Evolutionary conservation across 2,797 vertebrate genomes (phyloP).

Genomic region (Hydrolagus colliei): DNA sequence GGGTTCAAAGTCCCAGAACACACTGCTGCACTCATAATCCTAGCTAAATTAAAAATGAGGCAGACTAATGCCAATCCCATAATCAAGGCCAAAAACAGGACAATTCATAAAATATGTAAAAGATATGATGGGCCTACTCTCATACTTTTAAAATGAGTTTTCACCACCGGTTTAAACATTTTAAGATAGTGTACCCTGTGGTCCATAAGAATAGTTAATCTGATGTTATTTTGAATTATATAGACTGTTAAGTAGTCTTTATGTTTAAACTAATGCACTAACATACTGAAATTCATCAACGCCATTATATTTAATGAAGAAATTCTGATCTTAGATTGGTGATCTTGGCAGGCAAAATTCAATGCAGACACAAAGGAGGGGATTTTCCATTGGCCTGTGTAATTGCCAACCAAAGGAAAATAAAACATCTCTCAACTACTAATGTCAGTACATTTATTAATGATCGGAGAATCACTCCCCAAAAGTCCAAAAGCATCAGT

Average conservation of each 20-base stretch:
- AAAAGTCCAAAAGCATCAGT: too few species aligned
- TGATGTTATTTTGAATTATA: neutral
- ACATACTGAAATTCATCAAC: neutral
- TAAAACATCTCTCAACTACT: too few species aligned
- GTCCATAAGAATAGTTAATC: neutral
- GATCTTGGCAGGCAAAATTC: neutral
- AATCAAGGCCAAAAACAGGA: slow-evolving; percentile 18
- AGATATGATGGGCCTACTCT: neutral
- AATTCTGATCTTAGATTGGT: neutral
- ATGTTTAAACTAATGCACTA: neutral
- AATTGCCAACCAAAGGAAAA: too few species aligned
- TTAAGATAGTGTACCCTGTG: neutral
- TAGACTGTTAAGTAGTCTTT: neutral
- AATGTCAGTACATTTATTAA: too few species aligned
- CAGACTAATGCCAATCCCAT: slow-evolving; percentile 1
- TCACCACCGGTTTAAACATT: neutral
- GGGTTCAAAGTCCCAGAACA: neutral
- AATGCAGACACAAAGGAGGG: neutral
- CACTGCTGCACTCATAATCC: neutral
- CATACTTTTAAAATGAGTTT: slow-evolving; percentile 17
- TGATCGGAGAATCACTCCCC: too few species aligned
- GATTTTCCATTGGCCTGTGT: too few species aligned
- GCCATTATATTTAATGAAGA: neutral
- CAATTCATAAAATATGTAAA: slow-evolving; percentile 20
- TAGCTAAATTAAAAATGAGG: slow-evolving; percentile 11